Percentiles rank a stretch among this genome's conserved stretches.
Conservation (phyloP, 2,113 vertebrate species). For the Tricholaema leucomelas region DNA sequence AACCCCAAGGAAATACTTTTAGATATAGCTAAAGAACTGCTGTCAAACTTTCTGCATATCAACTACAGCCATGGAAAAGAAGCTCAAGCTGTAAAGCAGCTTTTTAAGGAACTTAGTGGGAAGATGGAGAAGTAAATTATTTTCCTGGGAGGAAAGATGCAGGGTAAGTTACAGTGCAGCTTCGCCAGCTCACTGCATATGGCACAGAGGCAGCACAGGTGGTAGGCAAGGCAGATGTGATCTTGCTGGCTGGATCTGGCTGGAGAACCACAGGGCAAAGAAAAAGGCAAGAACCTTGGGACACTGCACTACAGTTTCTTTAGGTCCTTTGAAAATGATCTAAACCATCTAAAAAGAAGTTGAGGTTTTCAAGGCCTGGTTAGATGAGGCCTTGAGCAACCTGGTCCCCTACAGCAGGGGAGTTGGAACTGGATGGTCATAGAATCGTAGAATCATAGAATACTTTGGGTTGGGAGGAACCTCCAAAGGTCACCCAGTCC, state of each 20-base stretch:
- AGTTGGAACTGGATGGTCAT: no score
- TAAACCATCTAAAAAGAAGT: not conserved
- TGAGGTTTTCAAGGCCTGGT: no score
- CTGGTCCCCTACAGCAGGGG: no score
- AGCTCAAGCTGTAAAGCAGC: not conserved
- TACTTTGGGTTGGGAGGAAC: no score
- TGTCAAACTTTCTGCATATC: not conserved
- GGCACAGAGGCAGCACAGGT: not conserved
- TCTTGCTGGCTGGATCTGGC: not conserved
- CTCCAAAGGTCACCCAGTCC: no score
- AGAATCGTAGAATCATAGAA: no score
- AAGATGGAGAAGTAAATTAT: slow-evolving; percentile 4
- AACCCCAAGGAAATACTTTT: slow-evolving; percentile 10
- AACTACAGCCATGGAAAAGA: not conserved
- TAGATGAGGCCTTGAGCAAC: no score
- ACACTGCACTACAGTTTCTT: not conserved
- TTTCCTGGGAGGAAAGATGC: not conserved
- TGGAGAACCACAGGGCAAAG: not conserved
- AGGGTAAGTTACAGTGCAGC: not conserved
- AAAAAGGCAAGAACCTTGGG: not conserved
- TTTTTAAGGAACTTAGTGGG: not conserved
- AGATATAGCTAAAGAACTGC: not conserved
- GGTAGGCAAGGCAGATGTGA: not conserved
- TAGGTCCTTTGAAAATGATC: not conserved
- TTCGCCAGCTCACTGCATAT: not conserved